Evolutionary conservation across 2,797 vertebrate species (phyloP).

Genomic region (Enteromius anoplus): DNA sequence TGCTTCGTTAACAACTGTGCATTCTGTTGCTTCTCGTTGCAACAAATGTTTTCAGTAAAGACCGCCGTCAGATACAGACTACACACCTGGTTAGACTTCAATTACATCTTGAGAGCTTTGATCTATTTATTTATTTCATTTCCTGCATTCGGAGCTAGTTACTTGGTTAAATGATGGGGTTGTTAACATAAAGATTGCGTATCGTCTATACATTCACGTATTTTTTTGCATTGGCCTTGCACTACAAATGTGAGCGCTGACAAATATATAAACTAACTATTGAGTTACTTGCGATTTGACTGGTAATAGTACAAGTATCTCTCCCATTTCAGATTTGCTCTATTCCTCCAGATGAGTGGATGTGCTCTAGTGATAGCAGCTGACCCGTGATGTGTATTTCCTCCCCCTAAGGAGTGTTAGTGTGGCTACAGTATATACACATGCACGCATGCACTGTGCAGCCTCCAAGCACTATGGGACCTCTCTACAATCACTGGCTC

Average conservation of each 20-base stretch:
- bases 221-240: not conserved
- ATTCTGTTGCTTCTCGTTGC: slow-evolving; percentile 21
- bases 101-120: slow-evolving; percentile 40
- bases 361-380: slow-evolving; percentile 48
- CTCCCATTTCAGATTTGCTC: not conserved
- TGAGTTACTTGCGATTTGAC: not conserved
- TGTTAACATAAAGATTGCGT: not conserved
- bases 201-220: not conserved
- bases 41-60: slow-evolving; percentile 35
- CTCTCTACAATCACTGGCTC: slow-evolving; percentile 47
- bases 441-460: slow-evolving; percentile 19
- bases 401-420: slow-evolving; percentile 52
- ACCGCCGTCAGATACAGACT: slow-evolving; percentile 26
- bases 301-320: not conserved
- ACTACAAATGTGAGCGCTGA: not conserved
- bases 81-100: slow-evolving; percentile 48
- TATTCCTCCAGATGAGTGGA: slow-evolving; percentile 44
- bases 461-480: slow-evolving; percentile 33
- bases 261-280: not conserved
- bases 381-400: slow-evolving; percentile 58
- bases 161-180: slow-evolving; percentile 13
- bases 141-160: slow-evolving; percentile 16
- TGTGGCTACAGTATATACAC: slow-evolving; percentile 29
- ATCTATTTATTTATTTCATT: slow-evolving; percentile 23
- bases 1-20: slow-evolving; percentile 29